Conservation (phyloP, 2,888 invertebrate genomes). For the Rhorus exstirpatorius region DNA sequence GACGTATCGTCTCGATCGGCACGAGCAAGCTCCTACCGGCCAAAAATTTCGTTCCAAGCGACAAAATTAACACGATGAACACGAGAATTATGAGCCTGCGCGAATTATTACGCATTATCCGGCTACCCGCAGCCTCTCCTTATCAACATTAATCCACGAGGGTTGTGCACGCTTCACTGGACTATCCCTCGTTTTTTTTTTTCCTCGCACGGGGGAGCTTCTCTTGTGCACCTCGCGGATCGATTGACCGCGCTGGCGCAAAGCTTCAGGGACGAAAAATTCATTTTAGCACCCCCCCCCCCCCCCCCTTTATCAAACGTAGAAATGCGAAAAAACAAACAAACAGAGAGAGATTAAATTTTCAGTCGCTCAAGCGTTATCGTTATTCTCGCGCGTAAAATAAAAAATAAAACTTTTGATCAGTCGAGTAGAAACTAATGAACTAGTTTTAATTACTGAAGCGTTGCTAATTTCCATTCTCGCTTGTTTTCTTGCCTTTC, state of each 20-base stretch:
- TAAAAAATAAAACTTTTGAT: too few species aligned
- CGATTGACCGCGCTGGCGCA: conserved; percentile 74
- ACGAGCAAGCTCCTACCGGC: conserved; percentile 54
- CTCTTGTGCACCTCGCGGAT: conserved; percentile 56
- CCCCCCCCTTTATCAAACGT: background rate
- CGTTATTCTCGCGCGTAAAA: too few species aligned
- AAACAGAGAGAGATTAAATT: too few species aligned
- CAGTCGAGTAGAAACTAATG: too few species aligned
- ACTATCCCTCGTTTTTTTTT: background rate
- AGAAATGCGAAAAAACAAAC: background rate
- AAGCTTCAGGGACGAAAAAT: conserved; percentile 72
- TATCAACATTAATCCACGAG: conserved; percentile 38
- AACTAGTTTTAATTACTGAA: too few species aligned
- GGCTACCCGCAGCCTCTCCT: conserved; percentile 10
- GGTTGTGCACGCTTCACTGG: conserved; percentile 20
- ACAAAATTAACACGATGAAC: conserved; percentile 55
- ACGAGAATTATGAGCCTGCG: conserved; percentile 62
- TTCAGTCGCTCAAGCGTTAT: too few species aligned
- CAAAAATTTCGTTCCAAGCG: conserved; percentile 60
- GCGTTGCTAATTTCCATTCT: too few species aligned
- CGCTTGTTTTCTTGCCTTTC: too few species aligned
- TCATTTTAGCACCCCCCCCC: conserved; percentile 58
- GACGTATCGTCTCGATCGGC: conserved; percentile 43
- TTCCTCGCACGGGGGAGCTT: background rate
- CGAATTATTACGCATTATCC: conserved; percentile 65